A percentile compares a stretch with the other conserved stretches of the same genome.
These are phyloP conservation scores for Lordiphosa andalusiaca DNA, from an alignment of 2,888 invertebrate genomes.

Conservation along the genomic window DNA sequence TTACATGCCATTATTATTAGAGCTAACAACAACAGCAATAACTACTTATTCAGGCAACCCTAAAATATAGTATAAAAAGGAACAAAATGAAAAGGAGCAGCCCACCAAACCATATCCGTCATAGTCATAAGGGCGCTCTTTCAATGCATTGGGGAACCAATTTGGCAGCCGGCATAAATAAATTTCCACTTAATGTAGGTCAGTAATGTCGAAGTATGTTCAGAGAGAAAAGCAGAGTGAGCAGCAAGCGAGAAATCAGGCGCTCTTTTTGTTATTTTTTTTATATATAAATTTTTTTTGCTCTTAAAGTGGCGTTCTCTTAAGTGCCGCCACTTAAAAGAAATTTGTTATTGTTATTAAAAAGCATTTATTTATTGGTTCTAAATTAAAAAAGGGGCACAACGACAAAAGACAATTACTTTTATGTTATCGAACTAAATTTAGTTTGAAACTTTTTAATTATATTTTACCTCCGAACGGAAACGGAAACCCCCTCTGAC, in stretches of 20 bases:
- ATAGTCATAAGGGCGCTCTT: constrained; percentile 46
- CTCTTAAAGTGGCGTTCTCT: constrained; percentile 35
- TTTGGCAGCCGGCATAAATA: constrained; percentile 75
- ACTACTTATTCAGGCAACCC: constrained; percentile 13
- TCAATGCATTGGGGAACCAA: constrained; percentile 60
- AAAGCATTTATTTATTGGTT: no score
- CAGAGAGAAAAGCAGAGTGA: constrained; percentile 3
- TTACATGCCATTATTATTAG: constrained; percentile 71
- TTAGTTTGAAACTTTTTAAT: no score
- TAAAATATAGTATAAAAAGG: constrained; percentile 16
- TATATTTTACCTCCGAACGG: no score
- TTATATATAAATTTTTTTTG: constrained; percentile 13
- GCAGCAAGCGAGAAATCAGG: no score
- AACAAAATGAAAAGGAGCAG: constrained; percentile 12
- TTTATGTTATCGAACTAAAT: no score
- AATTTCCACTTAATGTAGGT: constrained; percentile 73
- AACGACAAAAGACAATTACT: no score
- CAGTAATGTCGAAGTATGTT: constrained; percentile 46
- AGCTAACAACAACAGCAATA: constrained; percentile 35
- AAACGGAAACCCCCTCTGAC: no score
- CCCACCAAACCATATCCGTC: constrained; percentile 59
- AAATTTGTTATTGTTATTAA: constrained; percentile 10
- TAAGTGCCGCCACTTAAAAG: constrained; percentile 24
- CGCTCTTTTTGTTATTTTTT: not conserved
- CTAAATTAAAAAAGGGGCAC: no score